Evolutionary conservation across 2,113 vertebrate species (phyloP).

Genomic region (Otis tarda): DNA sequence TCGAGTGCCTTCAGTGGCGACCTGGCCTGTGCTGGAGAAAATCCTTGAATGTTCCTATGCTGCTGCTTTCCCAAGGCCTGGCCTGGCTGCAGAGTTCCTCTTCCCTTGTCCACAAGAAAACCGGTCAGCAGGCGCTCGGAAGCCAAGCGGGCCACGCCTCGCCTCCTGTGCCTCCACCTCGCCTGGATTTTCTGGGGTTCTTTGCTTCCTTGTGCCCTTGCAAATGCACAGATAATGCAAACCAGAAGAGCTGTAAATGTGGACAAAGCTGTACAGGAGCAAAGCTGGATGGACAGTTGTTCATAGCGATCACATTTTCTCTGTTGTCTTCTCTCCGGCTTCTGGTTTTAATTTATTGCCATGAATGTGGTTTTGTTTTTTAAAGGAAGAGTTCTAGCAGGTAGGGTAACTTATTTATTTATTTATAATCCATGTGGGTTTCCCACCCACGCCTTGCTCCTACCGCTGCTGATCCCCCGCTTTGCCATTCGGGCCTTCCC

Average conservation of each 20-base stretch:
- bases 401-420: slow-evolving; percentile 88
- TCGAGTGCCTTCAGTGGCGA: slow-evolving; percentile 83
- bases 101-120: slow-evolving; percentile 10
- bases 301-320: slow-evolving; percentile 55
- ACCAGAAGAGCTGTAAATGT: slow-evolving; percentile 77
- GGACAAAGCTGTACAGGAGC: slow-evolving; percentile 69
- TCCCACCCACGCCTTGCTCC: slow-evolving; percentile 78
- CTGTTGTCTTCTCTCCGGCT: background rate
- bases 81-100: slow-evolving; percentile 48
- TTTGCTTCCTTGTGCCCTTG: slow-evolving; percentile 72
- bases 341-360: slow-evolving; percentile 78
- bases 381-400: slow-evolving; percentile 59
- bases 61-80: slow-evolving; percentile 76
- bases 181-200: slow-evolving; percentile 65
- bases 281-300: slow-evolving; percentile 75
- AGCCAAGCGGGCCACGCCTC: slow-evolving; percentile 31
- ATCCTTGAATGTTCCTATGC: slow-evolving; percentile 80
- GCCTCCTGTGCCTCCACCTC: slow-evolving; percentile 60
- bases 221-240: slow-evolving; percentile 85
- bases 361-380: background rate
- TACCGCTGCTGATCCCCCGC: slow-evolving; percentile 66
- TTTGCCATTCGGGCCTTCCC: background rate
- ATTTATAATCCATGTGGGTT: slow-evolving; percentile 88
- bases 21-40: slow-evolving; percentile 77
- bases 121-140: slow-evolving; percentile 57